A percentile compares a stretch with the other conserved stretches of the same genome.
phyloP scores from a whole-genome alignment of 2,113 vertebrate species.

The Nycticebus coucang region DNA sequence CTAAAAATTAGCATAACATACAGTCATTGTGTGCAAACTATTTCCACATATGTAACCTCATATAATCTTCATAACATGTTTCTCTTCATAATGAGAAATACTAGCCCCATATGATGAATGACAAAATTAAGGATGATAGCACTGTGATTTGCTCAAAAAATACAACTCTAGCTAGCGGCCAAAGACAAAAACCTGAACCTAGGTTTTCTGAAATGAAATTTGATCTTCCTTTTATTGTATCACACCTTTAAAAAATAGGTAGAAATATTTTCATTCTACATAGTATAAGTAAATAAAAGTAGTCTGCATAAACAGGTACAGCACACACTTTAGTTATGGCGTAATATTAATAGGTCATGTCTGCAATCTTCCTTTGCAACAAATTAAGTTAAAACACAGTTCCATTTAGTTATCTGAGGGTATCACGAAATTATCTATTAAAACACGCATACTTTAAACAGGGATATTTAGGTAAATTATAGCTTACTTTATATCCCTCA shows the following conservation, averaged over 20 bases:
- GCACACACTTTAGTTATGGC: neutral
- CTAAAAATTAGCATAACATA: neutral
- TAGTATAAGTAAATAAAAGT: neutral
- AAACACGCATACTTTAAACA: neutral
- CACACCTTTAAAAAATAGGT: neutral
- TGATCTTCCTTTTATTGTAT: neutral
- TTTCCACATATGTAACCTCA: conserved; percentile 1
- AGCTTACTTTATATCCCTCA: neutral
- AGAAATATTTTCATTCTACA: neutral
- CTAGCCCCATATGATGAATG: neutral
- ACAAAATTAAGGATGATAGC: conserved; percentile 30
- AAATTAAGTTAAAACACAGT: conserved; percentile 15
- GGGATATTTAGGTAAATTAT: neutral
- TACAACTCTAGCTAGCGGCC: neutral
- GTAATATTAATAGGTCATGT: neutral
- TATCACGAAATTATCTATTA: neutral
- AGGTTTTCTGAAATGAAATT: conserved; percentile 20
- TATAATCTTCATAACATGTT: too few relatives aligned
- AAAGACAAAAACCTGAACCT: conserved; percentile 5
- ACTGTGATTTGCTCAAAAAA: neutral
- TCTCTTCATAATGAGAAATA: neutral
- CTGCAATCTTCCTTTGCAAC: neutral
- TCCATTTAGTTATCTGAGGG: neutral
- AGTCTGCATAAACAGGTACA: neutral
- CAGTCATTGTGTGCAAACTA: neutral